Conservation (phyloP, 2,113 vertebrate species). For the Myrmophylax atrothorax region DNA sequence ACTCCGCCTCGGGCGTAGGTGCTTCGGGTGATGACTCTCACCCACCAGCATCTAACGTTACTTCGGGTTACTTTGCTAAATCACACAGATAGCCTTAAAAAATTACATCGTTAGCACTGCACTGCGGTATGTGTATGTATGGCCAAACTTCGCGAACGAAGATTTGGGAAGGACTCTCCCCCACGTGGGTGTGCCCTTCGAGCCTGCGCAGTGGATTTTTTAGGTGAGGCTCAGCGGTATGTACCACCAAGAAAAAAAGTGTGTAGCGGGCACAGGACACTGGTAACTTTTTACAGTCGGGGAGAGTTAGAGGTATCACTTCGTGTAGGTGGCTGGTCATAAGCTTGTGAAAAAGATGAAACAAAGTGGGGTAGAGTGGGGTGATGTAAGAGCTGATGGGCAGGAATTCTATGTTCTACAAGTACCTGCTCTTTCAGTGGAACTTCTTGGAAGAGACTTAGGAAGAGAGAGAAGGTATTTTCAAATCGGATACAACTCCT, state of each 20-base stretch:
- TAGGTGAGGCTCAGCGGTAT: too few relatives aligned
- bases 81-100: fast-evolving
- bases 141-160: too few relatives aligned
- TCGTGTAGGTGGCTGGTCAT: not conserved
- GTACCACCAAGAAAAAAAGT: not conserved
- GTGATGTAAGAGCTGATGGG: not conserved
- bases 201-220: too few relatives aligned
- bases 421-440: not conserved
- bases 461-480: not conserved
- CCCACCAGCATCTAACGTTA: not conserved
- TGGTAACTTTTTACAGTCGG: too few relatives aligned
- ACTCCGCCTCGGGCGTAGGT: not conserved
- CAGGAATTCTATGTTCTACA: not conserved
- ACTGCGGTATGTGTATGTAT: fast-evolving
- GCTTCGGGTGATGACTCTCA: not conserved
- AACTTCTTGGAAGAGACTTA: not conserved
- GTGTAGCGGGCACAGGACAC: not conserved
- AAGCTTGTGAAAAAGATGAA: not conserved
- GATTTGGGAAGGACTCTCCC: too few relatives aligned
- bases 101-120: too few relatives aligned
- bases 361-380: fast-evolving
- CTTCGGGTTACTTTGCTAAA: not conserved
- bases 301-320: fast-evolving
- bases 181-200: too few relatives aligned
- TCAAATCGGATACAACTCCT: fast-evolving